These are phyloP conservation scores for Lepilemur ruficaudatus DNA, from an alignment of 2,797 vertebrate genomes.

Conservation along the genomic window DNA sequence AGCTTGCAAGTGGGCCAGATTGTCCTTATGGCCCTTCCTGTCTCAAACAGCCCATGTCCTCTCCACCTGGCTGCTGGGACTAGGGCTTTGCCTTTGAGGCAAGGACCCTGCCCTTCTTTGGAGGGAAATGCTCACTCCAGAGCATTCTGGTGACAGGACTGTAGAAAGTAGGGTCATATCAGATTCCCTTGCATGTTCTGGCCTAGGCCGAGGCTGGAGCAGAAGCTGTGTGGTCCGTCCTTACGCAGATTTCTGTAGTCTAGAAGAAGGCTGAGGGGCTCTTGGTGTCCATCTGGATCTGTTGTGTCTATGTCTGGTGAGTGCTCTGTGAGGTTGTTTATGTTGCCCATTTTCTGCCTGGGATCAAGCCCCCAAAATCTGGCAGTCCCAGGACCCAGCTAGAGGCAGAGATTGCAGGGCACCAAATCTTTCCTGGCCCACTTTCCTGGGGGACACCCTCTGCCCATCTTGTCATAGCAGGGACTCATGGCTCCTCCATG, in stretches of 20 bases:
- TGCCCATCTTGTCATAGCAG: background rate
- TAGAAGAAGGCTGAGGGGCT: background rate
- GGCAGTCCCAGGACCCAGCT: background rate
- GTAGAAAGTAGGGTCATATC: background rate
- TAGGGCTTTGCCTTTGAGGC: background rate
- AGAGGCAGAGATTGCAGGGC: background rate
- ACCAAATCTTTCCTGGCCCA: background rate
- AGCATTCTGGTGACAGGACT: background rate
- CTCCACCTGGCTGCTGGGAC: background rate
- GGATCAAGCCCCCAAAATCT: background rate
- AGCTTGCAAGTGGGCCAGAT: background rate
- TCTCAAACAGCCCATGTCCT: background rate
- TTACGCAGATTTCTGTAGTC: background rate
- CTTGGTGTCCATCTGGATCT: background rate
- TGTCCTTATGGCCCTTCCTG: background rate
- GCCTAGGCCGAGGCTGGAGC: background rate
- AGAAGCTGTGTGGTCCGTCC: accelerated
- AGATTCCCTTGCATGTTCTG: background rate
- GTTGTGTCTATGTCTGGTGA: background rate
- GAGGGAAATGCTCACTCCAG: background rate
- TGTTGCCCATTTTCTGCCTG: background rate
- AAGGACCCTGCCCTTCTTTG: background rate
- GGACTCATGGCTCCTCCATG: background rate
- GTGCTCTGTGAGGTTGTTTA: background rate
- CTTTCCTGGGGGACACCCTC: accelerated